Evolutionary conservation across 2,888 invertebrate genomes (phyloP), one percentile per base, ranked within the genome.

Genomic region (Eupelmus urozonus): DNA sequence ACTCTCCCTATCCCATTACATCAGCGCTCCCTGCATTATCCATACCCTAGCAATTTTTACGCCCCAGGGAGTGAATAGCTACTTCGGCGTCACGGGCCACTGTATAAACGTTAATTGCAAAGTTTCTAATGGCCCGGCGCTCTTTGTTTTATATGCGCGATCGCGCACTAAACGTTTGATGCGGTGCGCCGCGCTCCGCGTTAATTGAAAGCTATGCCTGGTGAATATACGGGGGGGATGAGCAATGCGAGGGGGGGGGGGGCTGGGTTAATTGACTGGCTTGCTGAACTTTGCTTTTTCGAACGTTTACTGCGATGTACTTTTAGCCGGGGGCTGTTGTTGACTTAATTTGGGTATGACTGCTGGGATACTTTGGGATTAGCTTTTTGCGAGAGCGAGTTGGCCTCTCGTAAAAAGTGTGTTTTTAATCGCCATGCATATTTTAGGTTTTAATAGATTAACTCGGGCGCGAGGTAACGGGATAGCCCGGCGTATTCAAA

Each of bases 81-180:
- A n/a, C n/a, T n/a, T n/a, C n/a, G n/a, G n/a, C n/a, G n/a, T n/a
- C n/a, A n/a, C n/a, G n/a, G n/a, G n/a, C n/a, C n/a, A n/a, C n/a
- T n/a, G n/a, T n/a, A n/a, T n/a, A n/a, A n/a, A n/a, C 27, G 25
- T 65, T 65, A 34, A 65, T 65, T 65, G 20, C 49, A 18, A 65
- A 65, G 65, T 65, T 49, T 45, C 49, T 65, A 65, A 45, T 42
- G 49, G 49, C 16, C 55, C 49, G 49, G 40, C 18, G 23, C 40
- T 63, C 45, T n/a, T 45, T 63, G 63, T 63, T 63, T 63, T 25
- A 62, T n/a, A 34, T 9, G 34, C 45, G 18, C 25, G 27, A n/a
- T 3, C 1, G 65, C n/a, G 65, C 27, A 16, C 27, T 65, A 65
- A 65, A 65, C 65, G 49, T 29, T 62, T 62, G 60, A 62, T 27